Conservation (phyloP, 2,888 invertebrate species). For the Gymnosoma rotundatum region DNA sequence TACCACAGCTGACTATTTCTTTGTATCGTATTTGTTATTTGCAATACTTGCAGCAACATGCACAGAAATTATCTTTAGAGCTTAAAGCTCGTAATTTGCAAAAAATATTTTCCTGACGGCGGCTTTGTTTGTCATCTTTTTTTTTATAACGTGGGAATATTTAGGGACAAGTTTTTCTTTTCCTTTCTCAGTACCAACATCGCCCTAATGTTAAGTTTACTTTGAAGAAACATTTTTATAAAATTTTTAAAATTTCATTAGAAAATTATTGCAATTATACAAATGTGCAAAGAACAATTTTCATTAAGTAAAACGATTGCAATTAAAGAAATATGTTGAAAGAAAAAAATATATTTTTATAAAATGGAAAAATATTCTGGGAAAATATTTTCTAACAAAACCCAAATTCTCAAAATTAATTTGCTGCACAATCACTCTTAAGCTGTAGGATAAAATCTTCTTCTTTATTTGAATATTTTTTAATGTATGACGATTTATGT, state of each 20-base stretch:
- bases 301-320: slow-evolving; percentile 9
- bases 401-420: background rate
- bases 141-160: slow-evolving; percentile 55
- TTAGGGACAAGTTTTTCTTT: slow-evolving; percentile 1
- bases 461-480: background rate
- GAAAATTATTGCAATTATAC: slow-evolving; percentile 37
- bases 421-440: background rate
- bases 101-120: slow-evolving; percentile 44
- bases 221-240: slow-evolving; percentile 24
- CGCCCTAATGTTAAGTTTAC: background rate
- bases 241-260: slow-evolving; percentile 34
- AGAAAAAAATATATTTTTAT: background rate
- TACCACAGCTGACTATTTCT: slow-evolving; percentile 13
- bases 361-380: background rate
- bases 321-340: slow-evolving; percentile 30
- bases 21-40: slow-evolving; percentile 29
- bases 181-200: too few relatives aligned
- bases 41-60: slow-evolving; percentile 9
- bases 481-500: background rate
- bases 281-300: slow-evolving; percentile 25
- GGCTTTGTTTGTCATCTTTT: slow-evolving; percentile 8
- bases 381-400: background rate
- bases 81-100: slow-evolving; percentile 28
- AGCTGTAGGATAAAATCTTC: background rate
- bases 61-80: slow-evolving; percentile 35